Evolutionary conservation across 2,113 vertebrate species (phyloP), one percentile per base, ranked within the genome.

Genomic region (Leiothrix lutea): DNA sequence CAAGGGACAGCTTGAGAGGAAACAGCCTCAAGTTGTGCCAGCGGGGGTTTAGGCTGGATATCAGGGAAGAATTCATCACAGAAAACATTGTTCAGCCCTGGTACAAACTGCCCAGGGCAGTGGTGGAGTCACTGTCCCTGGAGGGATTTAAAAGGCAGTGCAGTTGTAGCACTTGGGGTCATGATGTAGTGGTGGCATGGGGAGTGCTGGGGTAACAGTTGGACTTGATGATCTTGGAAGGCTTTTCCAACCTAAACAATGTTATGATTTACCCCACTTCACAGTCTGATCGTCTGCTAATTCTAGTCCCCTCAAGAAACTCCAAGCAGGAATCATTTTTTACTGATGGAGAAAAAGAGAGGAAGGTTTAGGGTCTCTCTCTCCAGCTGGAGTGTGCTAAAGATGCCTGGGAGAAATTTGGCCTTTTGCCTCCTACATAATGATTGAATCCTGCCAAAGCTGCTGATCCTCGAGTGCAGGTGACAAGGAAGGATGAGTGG

Each of bases 1-100:
- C 44, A 35, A 25, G 36, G 50, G 44, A 50, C 26, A 80, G 44
- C 18, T 19, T 1, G 22, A 16, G 7, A 50, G 50, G 8, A 65
- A 72, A 14, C 12, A 4, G 51, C 36, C 33, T 25, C 33, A n/a
- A 3, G 33, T 4, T 66, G 45, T 9, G 11, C 45, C 69, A 58
- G 38, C 11, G 44, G 5, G 51, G 19, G 23, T 53, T 74, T 22
- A n/a, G n/a, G 6, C 12, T 38, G 33, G 67, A 4, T 53, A 38
- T 14, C 14, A n/a, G 38, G 24, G 13, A n/a, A 45, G 14, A 74
- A 17, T 51, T 57, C 51, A 36, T 28, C 33, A 17, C 0, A 0
- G 12, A 38, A 58, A 73, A 24, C 9, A 23, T 8, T 26, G 25
- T 5, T 8, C 7, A 56, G 11, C 29, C 20, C 24, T 11, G 23